Evolutionary conservation across 2,797 vertebrate genomes (phyloP).

Genomic region (Dicrostonyx torquatus): DNA sequence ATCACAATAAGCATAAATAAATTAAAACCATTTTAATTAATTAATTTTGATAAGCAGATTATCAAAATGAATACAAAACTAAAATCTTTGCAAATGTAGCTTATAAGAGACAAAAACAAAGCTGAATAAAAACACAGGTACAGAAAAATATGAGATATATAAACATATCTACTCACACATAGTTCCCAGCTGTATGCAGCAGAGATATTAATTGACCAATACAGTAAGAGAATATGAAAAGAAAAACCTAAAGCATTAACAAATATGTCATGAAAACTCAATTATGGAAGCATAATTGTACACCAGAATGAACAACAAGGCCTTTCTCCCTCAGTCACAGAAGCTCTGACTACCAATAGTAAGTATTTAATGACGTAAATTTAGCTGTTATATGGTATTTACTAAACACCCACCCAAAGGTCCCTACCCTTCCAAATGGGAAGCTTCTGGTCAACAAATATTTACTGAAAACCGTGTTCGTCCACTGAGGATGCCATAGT

Average conservation of each 20-base stretch:
- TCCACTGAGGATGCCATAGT: not conserved
- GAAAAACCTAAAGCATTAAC: conserved; percentile 41
- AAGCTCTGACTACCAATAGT: not conserved
- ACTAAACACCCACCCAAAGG: not conserved
- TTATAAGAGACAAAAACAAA: conserved; percentile 46
- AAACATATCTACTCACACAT: not conserved
- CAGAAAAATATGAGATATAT: conserved; percentile 23
- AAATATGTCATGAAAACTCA: not conserved
- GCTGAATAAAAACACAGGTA: conserved; percentile 7
- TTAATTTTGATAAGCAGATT: conserved; percentile 31
- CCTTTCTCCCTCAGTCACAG: not conserved
- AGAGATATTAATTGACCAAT: not conserved
- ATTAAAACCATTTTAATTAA: conserved; percentile 37
- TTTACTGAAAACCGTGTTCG: not conserved
- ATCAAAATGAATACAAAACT: conserved; percentile 49
- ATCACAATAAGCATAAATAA: conserved; percentile 33
- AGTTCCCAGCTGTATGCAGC: not conserved
- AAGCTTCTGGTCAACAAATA: not conserved
- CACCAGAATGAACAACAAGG: not conserved
- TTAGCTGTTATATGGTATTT: not conserved
- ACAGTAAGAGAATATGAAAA: conserved; percentile 5
- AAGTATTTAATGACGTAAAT: conserved; percentile 22
- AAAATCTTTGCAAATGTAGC: conserved; percentile 28
- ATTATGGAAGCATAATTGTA: not conserved
- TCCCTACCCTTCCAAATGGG: not conserved